Evolutionary conservation across 2,797 vertebrate genomes (phyloP), one percentile per base, ranked within the genome.

Genomic region (Neostethus bicornis): DNA sequence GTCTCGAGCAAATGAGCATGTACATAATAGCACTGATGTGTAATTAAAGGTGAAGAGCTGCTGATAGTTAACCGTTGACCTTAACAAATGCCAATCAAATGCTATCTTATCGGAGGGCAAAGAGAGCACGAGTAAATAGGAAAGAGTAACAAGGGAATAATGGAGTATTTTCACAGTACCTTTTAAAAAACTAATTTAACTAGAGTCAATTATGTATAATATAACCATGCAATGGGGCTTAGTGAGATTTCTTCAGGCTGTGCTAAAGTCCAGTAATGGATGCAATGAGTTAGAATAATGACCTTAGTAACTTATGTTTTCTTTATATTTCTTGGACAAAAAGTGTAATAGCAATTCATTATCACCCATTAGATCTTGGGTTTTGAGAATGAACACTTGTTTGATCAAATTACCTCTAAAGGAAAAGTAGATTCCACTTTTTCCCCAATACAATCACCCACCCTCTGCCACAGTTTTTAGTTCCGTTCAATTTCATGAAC

Each of bases 1-100:
- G 75, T 87, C 80, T 55, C 58, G 66, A 70, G 69, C 80, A 84
- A 87, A 88, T 82, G 81, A 79, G 74, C 73, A 66, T 69, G 71
- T 71, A 69, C 83, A 75, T 75, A 81, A 87, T 81, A 53, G 51
- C 25, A 66, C 54, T 62, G 69, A 70, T 62, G 74, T 70, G 19
- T 78, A 79, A 81, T 79, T 85, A 87, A 85, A 85, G 82, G 79
- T 85, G 72, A 85, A 63, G 81, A 86, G 83, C 80, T 73, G 55
- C 57, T 66, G 81, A 81, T 84, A 72, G 83, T 90, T 87, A 88
- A 85, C 83, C 73, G 37, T 32, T 80, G 79, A 89, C 89, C 89
- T 88, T 82, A 45, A 20, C 51, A 85, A 87, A 87, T 89, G 85
- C 79, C 89, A 86, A 82, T 87, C 83, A 85, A 71, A 80, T 80